Evolutionary conservation across 2,888 invertebrate species (phyloP).

Genomic region (Prenolepis imparis): DNA sequence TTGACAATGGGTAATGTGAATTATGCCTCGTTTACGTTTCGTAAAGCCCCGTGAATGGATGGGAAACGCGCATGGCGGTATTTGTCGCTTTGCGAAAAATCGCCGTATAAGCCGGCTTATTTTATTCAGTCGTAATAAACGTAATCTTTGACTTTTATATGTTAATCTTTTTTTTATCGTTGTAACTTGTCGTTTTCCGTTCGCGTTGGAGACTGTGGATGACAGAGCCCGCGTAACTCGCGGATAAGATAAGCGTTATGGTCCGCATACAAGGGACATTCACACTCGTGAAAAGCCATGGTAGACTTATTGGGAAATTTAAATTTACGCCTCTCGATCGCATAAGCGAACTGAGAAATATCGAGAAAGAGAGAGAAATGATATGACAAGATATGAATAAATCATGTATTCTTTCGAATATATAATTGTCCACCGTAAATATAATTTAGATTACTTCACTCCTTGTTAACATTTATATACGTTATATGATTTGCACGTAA

Average conservation of each 20-base stretch:
- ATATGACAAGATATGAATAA: neutral
- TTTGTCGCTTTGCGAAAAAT: constrained; percentile 65
- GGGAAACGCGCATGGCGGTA: constrained; percentile 50
- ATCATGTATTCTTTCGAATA: neutral
- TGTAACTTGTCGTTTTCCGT: neutral
- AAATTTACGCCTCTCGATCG: neutral
- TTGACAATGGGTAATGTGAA: constrained; percentile 69
- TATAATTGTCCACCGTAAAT: neutral
- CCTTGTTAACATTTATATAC: neutral
- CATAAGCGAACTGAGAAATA: neutral
- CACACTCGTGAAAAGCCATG: neutral
- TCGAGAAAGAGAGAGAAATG: neutral
- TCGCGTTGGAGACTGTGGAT: neutral
- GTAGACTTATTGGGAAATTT: neutral
- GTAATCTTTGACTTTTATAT: constrained; percentile 54
- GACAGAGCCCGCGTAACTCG: constrained; percentile 26
- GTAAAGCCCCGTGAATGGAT: constrained; percentile 59
- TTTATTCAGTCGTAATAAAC: constrained; percentile 66
- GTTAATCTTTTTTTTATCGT: constrained; percentile 21
- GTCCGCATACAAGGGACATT: neutral
- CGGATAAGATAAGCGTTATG: constrained; percentile 34
- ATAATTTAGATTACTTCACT: neutral
- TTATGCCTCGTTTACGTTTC: constrained; percentile 70
- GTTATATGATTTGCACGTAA: neutral
- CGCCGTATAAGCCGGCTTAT: constrained; percentile 44